Conservation (phyloP, 1,140 invertebrate genomes). For the Diorhabda sublineata region DNA sequence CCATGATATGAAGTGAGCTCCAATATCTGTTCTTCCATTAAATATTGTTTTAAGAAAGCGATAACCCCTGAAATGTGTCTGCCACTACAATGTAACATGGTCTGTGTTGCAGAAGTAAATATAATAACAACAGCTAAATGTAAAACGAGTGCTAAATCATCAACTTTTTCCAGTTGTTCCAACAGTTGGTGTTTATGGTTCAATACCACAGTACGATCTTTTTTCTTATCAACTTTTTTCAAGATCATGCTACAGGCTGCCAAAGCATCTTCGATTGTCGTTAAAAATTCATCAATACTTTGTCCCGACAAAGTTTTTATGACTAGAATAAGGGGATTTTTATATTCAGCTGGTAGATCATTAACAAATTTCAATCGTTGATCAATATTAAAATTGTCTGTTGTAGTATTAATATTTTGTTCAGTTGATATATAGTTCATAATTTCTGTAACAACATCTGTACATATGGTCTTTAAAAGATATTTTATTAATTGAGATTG, state of each 20-base stretch:
- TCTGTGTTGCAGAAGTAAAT: conserved; percentile 75
- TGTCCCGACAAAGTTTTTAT: conserved; percentile 60
- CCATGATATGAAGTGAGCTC: conserved; percentile 73
- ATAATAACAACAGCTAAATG: conserved; percentile 77
- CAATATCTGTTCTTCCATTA: conserved; percentile 60
- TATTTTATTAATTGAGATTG: conserved; percentile 73
- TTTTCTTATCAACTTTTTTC: conserved; percentile 85
- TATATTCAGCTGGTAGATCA: conserved; percentile 63
- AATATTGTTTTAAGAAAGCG: conserved; percentile 62
- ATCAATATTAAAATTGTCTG: conserved; percentile 58
- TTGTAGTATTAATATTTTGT: conserved; percentile 55
- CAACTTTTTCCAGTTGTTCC: conserved; percentile 66
- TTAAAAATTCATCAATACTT: conserved; percentile 74
- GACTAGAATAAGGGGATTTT: conserved; percentile 56
- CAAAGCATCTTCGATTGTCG: conserved; percentile 66
- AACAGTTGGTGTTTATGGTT: conserved; percentile 77
- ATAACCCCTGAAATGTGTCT: conserved; percentile 83
- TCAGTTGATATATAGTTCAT: conserved; percentile 67
- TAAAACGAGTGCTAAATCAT: conserved; percentile 78
- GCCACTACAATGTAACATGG: conserved; percentile 85
- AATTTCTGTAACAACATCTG: conserved; percentile 78
- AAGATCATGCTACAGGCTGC: conserved; percentile 75
- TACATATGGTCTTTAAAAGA: conserved; percentile 75
- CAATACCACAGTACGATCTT: conserved; percentile 70
- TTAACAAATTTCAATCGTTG: conserved; percentile 64